These are phyloP conservation scores for Dynastes hyllus DNA, from an alignment of 2,888 invertebrate species.

Conservation along the genomic window DNA sequence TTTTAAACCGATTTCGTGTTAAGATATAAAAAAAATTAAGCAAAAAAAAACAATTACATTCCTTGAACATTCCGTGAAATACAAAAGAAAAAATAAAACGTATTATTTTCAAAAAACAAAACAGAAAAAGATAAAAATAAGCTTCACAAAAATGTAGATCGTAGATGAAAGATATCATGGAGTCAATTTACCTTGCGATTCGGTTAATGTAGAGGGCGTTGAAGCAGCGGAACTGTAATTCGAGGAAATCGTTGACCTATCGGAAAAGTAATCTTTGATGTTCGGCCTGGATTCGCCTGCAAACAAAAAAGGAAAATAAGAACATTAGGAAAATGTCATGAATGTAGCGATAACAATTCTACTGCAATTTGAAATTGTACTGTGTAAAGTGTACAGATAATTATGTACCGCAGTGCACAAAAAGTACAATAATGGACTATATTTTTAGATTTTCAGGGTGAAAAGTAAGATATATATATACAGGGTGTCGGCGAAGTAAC, in stretches of 20 bases:
- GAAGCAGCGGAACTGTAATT: slow-evolving; percentile 56
- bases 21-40: too few relatives aligned
- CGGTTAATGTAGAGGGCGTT: slow-evolving; percentile 55
- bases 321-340: neutral
- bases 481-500: neutral
- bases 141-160: neutral
- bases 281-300: slow-evolving; percentile 52
- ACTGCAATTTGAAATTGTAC: too few relatives aligned
- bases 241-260: slow-evolving; percentile 59
- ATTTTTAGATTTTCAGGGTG: neutral
- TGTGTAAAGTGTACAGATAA: neutral
- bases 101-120: slow-evolving; percentile 13
- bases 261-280: slow-evolving; percentile 51
- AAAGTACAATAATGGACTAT: slow-evolving; percentile 5
- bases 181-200: slow-evolving; percentile 57
- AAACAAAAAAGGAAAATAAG: slow-evolving; percentile 36
- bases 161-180: neutral
- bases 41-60: too few relatives aligned
- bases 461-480: neutral
- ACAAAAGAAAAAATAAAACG: too few relatives aligned
- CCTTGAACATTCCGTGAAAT: too few relatives aligned
- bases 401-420: neutral
- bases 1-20: too few relatives aligned
- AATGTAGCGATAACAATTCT: neutral
- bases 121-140: slow-evolving; percentile 9